Conservation (phyloP, 2,797 vertebrate species). For the Paramormyrops hopkinsi region DNA sequence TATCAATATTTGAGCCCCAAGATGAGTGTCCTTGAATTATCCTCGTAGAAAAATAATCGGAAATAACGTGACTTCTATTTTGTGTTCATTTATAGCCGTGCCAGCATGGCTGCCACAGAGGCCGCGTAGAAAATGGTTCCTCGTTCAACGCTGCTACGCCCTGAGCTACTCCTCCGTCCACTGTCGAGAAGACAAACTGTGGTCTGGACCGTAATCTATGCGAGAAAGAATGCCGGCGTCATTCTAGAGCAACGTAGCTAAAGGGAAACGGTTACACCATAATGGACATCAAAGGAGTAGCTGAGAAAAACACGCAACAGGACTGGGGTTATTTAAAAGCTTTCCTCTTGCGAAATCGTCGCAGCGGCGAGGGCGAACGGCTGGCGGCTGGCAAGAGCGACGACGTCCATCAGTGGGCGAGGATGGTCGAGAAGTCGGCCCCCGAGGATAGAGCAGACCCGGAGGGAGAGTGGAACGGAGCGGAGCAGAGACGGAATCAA, state of each 20-base stretch:
- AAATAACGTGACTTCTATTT: background rate
- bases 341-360: conserved; percentile 18
- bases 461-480: background rate
- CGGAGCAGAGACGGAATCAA: background rate
- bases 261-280: background rate
- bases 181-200: background rate
- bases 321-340: background rate
- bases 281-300: background rate
- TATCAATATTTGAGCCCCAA: conserved; percentile 8
- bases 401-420: background rate
- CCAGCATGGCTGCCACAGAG: background rate
- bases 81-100: background rate
- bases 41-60: background rate
- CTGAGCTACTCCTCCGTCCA: background rate
- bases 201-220: background rate
- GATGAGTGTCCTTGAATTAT: conserved; percentile 25
- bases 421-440: background rate
- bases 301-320: background rate
- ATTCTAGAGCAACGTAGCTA: background rate
- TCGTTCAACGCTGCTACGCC: background rate
- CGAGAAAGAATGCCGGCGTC: background rate
- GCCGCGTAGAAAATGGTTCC: conserved; percentile 25
- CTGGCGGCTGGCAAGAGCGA: background rate
- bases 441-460: background rate
- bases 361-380: background rate